phyloP scores from a whole-genome alignment of 1,140 invertebrate genomes.

The Stegodyphus mimosarum region DNA sequence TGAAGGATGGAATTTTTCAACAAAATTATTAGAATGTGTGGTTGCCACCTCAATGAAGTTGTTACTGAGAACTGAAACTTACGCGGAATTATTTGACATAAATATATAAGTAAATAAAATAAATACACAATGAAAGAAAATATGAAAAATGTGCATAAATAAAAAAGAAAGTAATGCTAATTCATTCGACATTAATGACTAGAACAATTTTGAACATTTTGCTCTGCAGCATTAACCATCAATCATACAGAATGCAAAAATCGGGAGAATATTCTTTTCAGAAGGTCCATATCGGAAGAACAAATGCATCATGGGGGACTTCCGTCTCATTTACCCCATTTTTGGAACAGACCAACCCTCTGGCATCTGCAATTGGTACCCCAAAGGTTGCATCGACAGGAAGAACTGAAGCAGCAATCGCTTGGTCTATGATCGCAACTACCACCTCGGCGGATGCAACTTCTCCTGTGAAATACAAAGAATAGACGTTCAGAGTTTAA shows the following conservation, averaged over 20 bases:
- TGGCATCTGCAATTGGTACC: conserved; percentile 89
- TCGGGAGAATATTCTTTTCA: background rate
- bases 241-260: background rate
- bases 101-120: no score
- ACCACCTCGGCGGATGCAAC: conserved; percentile 81
- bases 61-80: no score
- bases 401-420: conserved; percentile 86
- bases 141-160: background rate
- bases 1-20: no score
- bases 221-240: no score
- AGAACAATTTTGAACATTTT: no score
- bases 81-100: no score
- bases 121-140: background rate
- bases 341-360: conserved; percentile 88
- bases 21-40: no score
- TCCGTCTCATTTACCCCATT: conserved; percentile 79
- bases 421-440: conserved; percentile 85
- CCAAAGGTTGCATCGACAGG: conserved; percentile 90
- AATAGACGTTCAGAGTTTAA: background rate
- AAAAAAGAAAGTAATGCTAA: background rate
- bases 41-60: no score
- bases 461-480: conserved; percentile 86
- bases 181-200: no score
- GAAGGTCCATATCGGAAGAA: background rate
- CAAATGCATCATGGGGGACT: background rate